Evolutionary conservation across 1,140 invertebrate species (phyloP).

Genomic region (Drepana arcuata): DNA sequence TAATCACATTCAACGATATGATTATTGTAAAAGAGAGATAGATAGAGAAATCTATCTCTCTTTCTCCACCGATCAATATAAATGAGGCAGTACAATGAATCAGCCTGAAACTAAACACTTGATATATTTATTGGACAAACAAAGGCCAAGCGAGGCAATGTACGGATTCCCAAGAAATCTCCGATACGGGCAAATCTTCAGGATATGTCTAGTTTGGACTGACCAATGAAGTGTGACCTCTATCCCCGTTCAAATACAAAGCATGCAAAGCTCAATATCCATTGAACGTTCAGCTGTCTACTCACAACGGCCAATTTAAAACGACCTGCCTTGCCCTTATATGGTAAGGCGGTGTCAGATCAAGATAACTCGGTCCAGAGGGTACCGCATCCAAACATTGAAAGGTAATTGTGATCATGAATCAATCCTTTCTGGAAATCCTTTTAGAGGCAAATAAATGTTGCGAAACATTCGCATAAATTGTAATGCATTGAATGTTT

Average conservation of each 20-base stretch:
- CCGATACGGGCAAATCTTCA: conserved; percentile 26
- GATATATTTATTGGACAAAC: conserved; percentile 33
- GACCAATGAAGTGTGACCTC: conserved; percentile 14
- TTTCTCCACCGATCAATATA: too few relatives aligned
- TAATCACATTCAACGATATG: too few relatives aligned
- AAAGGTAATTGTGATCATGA: conserved; percentile 62
- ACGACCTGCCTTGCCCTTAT: conserved; percentile 4
- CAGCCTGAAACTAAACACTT: conserved; percentile 31
- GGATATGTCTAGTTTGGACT: conserved; percentile 15
- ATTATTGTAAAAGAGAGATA: too few relatives aligned
- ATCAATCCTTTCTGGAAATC: conserved; percentile 54
- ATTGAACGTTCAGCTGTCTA: conserved; percentile 8
- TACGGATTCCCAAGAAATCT: conserved; percentile 26
- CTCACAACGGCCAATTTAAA: conserved; percentile 1
- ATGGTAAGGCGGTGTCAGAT: not conserved
- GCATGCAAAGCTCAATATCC: conserved; percentile 3
- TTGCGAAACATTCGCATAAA: conserved; percentile 9
- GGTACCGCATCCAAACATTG: conserved; percentile 34
- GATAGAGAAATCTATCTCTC: too few relatives aligned
- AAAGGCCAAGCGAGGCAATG: conserved; percentile 25
- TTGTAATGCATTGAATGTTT: conserved; percentile 23
- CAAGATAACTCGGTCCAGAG: conserved; percentile 4
- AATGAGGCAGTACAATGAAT: too few relatives aligned
- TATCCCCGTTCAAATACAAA: conserved; percentile 7
- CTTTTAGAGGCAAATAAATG: conserved; percentile 15